These are phyloP conservation scores for Nannobrachium achirus DNA, from an alignment of 2,113 vertebrate species.

Conservation along the genomic window DNA sequence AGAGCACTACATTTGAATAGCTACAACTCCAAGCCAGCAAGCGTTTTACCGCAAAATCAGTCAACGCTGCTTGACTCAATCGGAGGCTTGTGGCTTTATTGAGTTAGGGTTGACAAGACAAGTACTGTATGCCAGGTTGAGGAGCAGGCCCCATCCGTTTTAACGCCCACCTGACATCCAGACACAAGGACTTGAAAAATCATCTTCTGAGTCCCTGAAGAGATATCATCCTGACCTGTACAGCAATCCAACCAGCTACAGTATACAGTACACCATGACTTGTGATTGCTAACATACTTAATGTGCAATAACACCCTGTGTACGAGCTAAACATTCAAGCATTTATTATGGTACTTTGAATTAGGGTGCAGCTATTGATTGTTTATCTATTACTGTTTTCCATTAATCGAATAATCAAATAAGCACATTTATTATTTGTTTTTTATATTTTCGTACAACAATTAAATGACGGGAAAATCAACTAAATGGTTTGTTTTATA, in stretches of 20 bases:
- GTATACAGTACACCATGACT: too few relatives aligned
- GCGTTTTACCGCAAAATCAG: constrained; percentile 22
- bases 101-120: constrained; percentile 52
- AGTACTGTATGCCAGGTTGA: constrained; percentile 41
- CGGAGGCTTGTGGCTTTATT: constrained; percentile 41
- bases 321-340: constrained; percentile 13
- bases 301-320: background rate
- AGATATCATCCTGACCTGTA: constrained; percentile 56
- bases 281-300: too few relatives aligned
- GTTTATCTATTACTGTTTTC: too few relatives aligned
- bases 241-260: background rate
- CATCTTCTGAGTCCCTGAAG: constrained; percentile 58
- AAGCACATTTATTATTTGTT: too few relatives aligned
- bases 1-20: constrained; percentile 16
- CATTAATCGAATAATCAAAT: too few relatives aligned
- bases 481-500: too few relatives aligned
- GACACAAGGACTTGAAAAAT: constrained; percentile 62
- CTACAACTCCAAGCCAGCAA: constrained; percentile 17
- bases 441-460: too few relatives aligned
- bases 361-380: too few relatives aligned
- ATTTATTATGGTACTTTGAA: constrained; percentile 60
- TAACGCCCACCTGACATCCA: constrained; percentile 59
- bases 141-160: constrained; percentile 46
- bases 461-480: too few relatives aligned
- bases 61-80: constrained; percentile 34